Base-by-base conservation (phyloP, 2,113 vertebrate species). In the Antechinus flavipes region DNA sequence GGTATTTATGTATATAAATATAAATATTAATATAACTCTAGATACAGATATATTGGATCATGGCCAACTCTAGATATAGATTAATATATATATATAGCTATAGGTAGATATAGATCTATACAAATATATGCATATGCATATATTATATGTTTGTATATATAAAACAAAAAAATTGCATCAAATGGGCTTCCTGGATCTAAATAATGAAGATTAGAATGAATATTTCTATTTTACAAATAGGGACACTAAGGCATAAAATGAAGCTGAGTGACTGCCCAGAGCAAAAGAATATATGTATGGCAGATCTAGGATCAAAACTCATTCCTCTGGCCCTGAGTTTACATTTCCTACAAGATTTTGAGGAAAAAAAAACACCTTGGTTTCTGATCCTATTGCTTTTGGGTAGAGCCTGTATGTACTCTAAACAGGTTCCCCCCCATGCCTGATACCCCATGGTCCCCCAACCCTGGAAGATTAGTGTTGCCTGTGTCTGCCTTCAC, bases 271-370 rank as follows among this genome's bases (percentile, higher is more conserved):
- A 76, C 35, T 4, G 54, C 25, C 54, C 61, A 58, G 2, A 35
- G n/a, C 5, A 54, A 49, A 76, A 58, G 46, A 49, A 26, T 91
- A 94, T 93, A 92, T 84, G 47, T 54, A 91, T 91, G 89, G 94
- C 55, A 84, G 90, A 92, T 93, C 89, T 52, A 26, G 0, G 58
- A 89, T 94, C 89, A 55, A 68, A 55, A 23, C 2, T 42, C 26
- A 3, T 53, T 94, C 53, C n/a, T 14, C 61, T 27, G 46, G 8
- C 47, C 50, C 68, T n/a, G 23, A 0, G 8, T 12, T 42, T 91
- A 42, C 56, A 9, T 22, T 30, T 76, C 68, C 68, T 42, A 84
- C 16, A 84, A 42, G 68, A 19, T 1, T 76, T 76, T n/a, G n/a
- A 22, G 19, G 22, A 84, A 42, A 42, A 84, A 84, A 84, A 19